Evolutionary conservation across 2,888 invertebrate species (phyloP).

Genomic region (Bruchidius siliquastri): DNA sequence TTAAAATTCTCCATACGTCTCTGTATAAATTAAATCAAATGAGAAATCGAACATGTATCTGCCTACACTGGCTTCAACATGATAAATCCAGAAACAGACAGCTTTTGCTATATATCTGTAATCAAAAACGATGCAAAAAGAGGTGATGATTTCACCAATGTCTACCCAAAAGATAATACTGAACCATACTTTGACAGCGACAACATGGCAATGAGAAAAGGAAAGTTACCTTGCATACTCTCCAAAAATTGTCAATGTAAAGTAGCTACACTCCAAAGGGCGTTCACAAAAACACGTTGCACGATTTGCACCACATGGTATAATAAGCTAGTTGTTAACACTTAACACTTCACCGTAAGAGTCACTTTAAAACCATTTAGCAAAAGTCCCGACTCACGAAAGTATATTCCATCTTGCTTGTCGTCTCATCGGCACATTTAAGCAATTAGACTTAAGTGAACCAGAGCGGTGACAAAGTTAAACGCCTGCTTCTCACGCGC

Average conservation of each 20-base stretch:
- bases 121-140: too few species aligned
- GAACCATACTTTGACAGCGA: neutral
- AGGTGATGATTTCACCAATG: too few species aligned
- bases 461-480: neutral
- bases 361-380: neutral
- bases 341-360: neutral
- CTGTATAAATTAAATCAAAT: too few species aligned
- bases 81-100: too few species aligned
- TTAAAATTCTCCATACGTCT: too few species aligned
- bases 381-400: neutral
- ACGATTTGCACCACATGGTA: neutral
- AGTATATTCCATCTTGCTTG: neutral
- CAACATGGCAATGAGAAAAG: too few species aligned
- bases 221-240: too few species aligned
- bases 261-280: neutral
- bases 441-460: neutral
- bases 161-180: neutral
- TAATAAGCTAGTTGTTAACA: neutral
- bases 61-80: too few species aligned
- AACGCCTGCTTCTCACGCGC: neutral
- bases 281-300: neutral
- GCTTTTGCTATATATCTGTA: too few species aligned
- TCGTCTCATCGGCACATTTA: neutral
- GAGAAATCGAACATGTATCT: too few species aligned
- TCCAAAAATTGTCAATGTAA: neutral